A percentile compares a stretch with the other conserved stretches of the same genome.
phyloP scores from a whole-genome alignment of 53 echinoderm and acorn worm species.

The Arbacia lixula region DNA sequence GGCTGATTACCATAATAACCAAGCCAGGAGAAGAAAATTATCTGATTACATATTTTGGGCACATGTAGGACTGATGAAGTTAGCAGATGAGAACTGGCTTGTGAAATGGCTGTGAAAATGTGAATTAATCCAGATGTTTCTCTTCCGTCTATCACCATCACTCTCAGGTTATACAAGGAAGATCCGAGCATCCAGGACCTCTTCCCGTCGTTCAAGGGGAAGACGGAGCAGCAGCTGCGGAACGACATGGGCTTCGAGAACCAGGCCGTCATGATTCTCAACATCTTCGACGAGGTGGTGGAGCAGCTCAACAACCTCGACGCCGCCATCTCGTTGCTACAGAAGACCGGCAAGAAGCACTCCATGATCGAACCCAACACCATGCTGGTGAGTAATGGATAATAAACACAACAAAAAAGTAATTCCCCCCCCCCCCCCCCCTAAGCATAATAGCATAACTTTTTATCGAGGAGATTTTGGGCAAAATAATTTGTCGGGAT shows the following conservation, averaged over 20 bases:
- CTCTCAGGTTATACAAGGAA: constrained; percentile 78
- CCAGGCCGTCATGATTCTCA: constrained; percentile 79
- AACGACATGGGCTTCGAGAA: constrained; percentile 78
- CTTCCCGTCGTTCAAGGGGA: constrained; percentile 83
- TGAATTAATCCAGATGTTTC: background rate
- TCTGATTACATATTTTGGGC: too few species aligned
- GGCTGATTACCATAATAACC: too few species aligned
- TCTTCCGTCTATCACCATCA: background rate
- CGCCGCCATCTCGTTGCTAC: constrained; percentile 70
- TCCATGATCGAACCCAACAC: constrained; percentile 74
- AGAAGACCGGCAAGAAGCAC: constrained; percentile 80
- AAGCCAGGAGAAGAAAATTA: too few species aligned
- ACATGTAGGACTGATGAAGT: too few species aligned
- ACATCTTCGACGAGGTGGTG: constrained; percentile 89
- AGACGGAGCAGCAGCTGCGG: constrained; percentile 84
- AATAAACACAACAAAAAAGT: too few species aligned
- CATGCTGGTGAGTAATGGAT: constrained; percentile 90
- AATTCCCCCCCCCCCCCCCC: too few species aligned
- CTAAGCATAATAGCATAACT: too few species aligned
- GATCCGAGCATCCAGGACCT: constrained; percentile 86
- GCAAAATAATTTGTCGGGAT: too few species aligned
- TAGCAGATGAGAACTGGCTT: too few species aligned
- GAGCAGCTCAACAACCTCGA: constrained; percentile 89
- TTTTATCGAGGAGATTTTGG: too few species aligned
- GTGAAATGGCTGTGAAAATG: too few species aligned